A percentile compares a stretch with the other conserved stretches of the same genome.
These are phyloP conservation scores for Lycaena phlaeas DNA, from an alignment of 2,888 invertebrate genomes.

Conservation along the genomic window DNA sequence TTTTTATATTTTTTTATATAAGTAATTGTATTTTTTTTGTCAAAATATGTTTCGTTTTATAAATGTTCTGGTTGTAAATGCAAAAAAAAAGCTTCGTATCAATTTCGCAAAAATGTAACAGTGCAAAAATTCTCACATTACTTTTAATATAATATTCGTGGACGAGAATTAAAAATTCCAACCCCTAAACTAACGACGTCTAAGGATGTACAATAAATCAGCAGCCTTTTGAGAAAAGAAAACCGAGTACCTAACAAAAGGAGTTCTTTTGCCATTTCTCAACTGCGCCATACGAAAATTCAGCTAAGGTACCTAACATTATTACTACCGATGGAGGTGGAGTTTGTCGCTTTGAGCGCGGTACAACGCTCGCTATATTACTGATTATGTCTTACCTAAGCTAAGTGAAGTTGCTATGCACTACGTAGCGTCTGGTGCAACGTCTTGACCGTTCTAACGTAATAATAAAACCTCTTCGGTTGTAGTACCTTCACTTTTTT, in stretches of 20 bases:
- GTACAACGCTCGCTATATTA: conserved; percentile 41
- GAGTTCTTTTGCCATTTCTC: conserved; percentile 39
- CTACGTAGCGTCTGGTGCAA: conserved; percentile 38
- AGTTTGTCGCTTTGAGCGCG: conserved; percentile 34
- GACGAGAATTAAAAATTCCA: conserved; percentile 12
- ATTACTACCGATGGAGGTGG: conserved; percentile 35
- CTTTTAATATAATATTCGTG: neutral
- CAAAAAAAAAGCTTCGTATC: too few species aligned
- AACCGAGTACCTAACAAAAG: conserved; percentile 25
- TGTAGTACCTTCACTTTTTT: conserved; percentile 44
- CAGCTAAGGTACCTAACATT: conserved; percentile 41
- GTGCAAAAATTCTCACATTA: neutral
- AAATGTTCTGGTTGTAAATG: too few species aligned
- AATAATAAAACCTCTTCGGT: conserved; percentile 63
- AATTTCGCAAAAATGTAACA: too few species aligned
- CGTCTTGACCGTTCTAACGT: conserved; percentile 55
- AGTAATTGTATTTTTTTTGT: too few species aligned
- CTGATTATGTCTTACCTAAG: conserved; percentile 30
- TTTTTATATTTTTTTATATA: too few species aligned
- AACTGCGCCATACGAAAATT: conserved; percentile 42
- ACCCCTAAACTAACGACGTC: conserved; percentile 12
- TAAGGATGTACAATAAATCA: conserved; percentile 23
- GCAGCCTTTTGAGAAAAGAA: conserved; percentile 21
- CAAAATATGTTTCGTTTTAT: too few species aligned
- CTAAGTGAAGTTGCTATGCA: conserved; percentile 46